These are phyloP conservation scores for Patagioenas fasciata DNA, from an alignment of 2,113 vertebrate species.

Conservation along the genomic window DNA sequence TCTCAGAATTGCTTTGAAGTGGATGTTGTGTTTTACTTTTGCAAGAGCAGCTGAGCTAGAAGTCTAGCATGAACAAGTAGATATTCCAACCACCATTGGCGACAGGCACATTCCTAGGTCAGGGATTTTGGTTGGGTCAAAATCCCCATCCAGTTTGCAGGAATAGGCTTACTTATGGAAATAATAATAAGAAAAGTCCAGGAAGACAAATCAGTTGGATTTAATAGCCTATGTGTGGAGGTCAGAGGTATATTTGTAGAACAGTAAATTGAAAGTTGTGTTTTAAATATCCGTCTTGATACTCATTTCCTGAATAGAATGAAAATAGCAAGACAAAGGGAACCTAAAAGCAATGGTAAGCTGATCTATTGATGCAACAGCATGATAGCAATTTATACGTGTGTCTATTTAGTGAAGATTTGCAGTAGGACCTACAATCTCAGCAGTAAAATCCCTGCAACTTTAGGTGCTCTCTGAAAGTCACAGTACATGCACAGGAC, in stretches of 20 bases:
- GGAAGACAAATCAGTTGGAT: slow-evolving; percentile 10
- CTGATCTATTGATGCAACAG: slow-evolving; percentile 31
- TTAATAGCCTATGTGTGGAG: not conserved
- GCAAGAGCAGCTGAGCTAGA: not conserved
- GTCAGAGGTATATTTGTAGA: slow-evolving; percentile 29
- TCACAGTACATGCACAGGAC: not conserved
- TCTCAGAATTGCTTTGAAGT: not conserved
- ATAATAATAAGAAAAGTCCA: not conserved
- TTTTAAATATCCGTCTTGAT: slow-evolving; percentile 57
- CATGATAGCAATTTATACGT: slow-evolving; percentile 16
- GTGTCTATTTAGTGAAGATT: not conserved
- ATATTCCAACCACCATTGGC: not conserved
- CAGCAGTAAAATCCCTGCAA: not conserved
- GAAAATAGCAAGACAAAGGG: slow-evolving; percentile 50
- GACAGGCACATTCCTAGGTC: not conserved
- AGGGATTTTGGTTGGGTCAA: not conserved
- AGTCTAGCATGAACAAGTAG: not conserved
- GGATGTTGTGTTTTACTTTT: not conserved
- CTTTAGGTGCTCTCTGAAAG: not conserved
- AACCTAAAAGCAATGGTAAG: slow-evolving; percentile 36
- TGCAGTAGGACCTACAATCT: slow-evolving; percentile 20
- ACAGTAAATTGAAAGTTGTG: slow-evolving; percentile 10
- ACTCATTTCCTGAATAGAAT: slow-evolving; percentile 49
- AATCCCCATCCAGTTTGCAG: not conserved
- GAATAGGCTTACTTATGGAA: slow-evolving; percentile 1